phyloP scores from a whole-genome alignment of 2,113 vertebrate species.

The Phodopus roborovskii region DNA sequence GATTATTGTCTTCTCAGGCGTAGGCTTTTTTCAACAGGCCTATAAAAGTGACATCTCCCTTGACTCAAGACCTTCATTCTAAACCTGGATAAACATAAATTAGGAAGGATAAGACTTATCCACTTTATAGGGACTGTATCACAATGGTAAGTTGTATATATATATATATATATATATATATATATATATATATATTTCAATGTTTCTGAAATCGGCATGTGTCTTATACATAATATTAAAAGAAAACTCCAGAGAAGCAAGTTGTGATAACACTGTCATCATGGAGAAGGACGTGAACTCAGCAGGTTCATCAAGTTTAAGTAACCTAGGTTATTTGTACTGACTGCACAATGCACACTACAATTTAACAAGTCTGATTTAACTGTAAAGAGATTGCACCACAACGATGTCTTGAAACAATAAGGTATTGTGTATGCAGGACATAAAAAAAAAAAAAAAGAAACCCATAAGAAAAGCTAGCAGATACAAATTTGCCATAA shows the following conservation, averaged over 20 bases:
- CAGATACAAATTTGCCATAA: constrained; percentile 34
- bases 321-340: background rate
- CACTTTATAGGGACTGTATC: background rate
- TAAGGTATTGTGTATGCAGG: constrained; percentile 15
- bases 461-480: background rate
- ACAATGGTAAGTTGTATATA: background rate
- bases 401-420: constrained; percentile 34
- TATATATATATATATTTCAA: background rate
- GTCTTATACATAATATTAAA: background rate
- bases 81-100: background rate
- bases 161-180: no score
- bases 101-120: background rate
- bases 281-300: background rate
- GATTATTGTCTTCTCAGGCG: background rate
- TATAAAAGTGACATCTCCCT: background rate
- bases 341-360: background rate
- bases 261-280: background rate
- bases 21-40: background rate
- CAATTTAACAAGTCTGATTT: constrained; percentile 21
- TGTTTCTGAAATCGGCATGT: background rate
- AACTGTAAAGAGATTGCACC: background rate
- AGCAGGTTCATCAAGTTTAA: background rate
- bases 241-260: background rate
- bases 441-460: background rate
- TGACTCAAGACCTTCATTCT: background rate